Evolutionary conservation across 2,888 invertebrate species (phyloP), one percentile per base, ranked within the genome.

Genomic region (Cecidostiba fungosa): DNA sequence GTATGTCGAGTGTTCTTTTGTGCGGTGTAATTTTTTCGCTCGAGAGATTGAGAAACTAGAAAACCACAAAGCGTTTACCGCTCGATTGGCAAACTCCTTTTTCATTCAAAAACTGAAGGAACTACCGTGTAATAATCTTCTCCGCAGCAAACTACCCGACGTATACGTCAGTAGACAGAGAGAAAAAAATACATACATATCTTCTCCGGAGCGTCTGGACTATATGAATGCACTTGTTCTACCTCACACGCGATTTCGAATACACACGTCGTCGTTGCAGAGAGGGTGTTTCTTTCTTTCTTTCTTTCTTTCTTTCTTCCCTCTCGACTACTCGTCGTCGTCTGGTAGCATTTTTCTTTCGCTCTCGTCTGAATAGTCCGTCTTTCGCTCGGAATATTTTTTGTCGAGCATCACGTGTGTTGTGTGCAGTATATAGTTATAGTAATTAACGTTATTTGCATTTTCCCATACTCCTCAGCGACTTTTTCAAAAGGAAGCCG

Each of bases 361-460:
- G n/a, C 54, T 3, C 19, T 16, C n/a, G n/a, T 54, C 54, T n/a
- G n/a, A 54, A 54, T 54, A 54, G 54, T n/a, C 19, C n/a, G 54
- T 3, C 54, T 54, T 10, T 43, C 43, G 0, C 39, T 43, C 12
- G 43, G 43, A 10, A 10, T 43, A 10, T 43, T 43, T 43, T 43
- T 43, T 43, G 43, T 43, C 43, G 43, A 43, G 43, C 43, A n/a
- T n/a, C n/a, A 1, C 43, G 12, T 10, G 43, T 12, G 43, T n/a
- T 32, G 32, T 32, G 32, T 32, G 3, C n/a, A n/a, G n/a, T 32
- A 32, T 43, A 19, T 54, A 59, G 54, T 59, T 59, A 59, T 5
- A 59, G 54, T 59, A n/a, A 59, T 59, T 59, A 59, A 59, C 54
- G 54, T 59, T n/a, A 59, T 59, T 59, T 59, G 54, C 54, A 59